phyloP scores from a whole-genome alignment of 2,888 invertebrate genomes.

The Plagodis dolabraria region DNA sequence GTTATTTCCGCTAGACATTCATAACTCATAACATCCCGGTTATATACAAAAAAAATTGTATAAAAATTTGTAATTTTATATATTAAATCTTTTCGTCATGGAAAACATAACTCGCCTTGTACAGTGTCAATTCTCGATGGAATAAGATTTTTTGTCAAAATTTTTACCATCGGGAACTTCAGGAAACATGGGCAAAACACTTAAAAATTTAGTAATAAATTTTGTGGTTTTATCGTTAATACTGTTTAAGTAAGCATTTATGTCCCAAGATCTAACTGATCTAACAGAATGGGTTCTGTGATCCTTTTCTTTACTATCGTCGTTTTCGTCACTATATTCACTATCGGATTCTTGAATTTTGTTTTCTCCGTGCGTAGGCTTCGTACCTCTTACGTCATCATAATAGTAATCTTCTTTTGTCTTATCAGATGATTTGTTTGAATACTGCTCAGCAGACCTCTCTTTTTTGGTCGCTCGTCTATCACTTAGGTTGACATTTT shows the following conservation, averaged over 20 bases:
- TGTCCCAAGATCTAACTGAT: constrained; percentile 53
- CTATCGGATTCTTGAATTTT: constrained; percentile 40
- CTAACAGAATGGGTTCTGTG: constrained; percentile 42
- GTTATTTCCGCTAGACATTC: too few species aligned
- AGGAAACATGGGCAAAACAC: constrained; percentile 62
- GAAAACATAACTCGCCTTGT: not conserved
- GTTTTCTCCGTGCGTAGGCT: constrained; percentile 35
- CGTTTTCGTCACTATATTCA: constrained; percentile 51
- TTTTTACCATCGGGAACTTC: constrained; percentile 35
- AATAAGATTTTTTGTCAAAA: constrained; percentile 2
- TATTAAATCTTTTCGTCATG: too few species aligned
- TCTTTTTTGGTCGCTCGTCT: constrained; percentile 39
- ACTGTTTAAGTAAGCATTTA: constrained; percentile 45
- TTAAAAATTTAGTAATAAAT: constrained; percentile 47
- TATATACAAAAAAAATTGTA: too few species aligned
- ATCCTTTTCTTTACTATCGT: constrained; percentile 52
- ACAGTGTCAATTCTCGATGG: constrained; percentile 1
- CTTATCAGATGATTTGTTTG: constrained; percentile 42
- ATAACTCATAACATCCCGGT: too few species aligned
- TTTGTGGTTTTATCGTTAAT: constrained; percentile 46
- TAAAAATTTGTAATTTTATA: too few species aligned
- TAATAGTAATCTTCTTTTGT: constrained; percentile 57
- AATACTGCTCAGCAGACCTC: constrained; percentile 32
- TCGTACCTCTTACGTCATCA: constrained; percentile 49
- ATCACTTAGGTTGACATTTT: constrained; percentile 33